Evolutionary conservation across 2,113 vertebrate genomes (phyloP).

Genomic region (Gallinago jamesoni): DNA sequence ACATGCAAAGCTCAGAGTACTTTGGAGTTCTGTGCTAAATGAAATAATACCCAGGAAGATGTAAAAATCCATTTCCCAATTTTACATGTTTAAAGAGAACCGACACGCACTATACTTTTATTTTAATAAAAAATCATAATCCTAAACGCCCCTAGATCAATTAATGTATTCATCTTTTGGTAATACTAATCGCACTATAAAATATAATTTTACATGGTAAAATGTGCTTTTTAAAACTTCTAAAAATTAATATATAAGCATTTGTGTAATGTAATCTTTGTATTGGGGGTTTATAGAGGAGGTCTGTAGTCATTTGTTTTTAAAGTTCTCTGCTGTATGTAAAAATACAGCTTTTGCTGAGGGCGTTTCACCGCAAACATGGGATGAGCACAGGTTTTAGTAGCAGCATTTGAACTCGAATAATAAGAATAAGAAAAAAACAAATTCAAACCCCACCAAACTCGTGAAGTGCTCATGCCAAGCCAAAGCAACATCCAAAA

Average conservation of each 20-base stretch:
- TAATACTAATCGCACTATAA: neutral
- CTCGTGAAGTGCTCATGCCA: neutral
- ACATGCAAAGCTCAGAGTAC: neutral
- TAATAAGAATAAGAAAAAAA: neutral
- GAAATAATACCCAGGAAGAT: neutral
- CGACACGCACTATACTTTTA: neutral
- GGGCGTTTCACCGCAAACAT: neutral
- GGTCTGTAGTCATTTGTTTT: neutral
- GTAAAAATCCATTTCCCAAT: neutral
- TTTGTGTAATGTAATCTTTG: neutral
- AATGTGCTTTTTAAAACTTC: neutral
- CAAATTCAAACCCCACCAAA: neutral
- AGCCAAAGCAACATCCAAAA: neutral
- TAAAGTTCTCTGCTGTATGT: neutral
- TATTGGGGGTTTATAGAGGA: neutral
- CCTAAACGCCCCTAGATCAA: rapidly evolving
- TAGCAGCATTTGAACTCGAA: neutral
- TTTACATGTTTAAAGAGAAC: neutral
- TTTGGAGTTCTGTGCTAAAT: neutral
- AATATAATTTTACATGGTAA: neutral
- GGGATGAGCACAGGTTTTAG: neutral
- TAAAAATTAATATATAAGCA: neutral
- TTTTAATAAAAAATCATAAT: neutral
- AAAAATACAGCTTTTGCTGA: neutral
- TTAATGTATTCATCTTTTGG: neutral